These are phyloP conservation scores for Drosophila incognita DNA, from an alignment of 2,888 invertebrate species.

Conservation along the genomic window DNA sequence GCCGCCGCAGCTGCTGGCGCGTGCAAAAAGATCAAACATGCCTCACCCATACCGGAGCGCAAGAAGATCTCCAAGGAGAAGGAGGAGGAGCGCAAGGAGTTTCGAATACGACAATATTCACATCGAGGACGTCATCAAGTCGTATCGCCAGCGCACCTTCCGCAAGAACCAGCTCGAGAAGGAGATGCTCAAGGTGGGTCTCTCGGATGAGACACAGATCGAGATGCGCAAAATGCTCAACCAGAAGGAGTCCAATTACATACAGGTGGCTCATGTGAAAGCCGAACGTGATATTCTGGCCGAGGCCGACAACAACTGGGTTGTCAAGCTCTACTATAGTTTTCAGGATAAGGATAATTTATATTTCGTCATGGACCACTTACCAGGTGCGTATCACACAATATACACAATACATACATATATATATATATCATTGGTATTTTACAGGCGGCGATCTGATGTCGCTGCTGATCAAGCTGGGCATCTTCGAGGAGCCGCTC, in stretches of 20 bases:
- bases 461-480: constrained; percentile 98
- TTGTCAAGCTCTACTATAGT: constrained; percentile 99
- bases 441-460: constrained; percentile 95
- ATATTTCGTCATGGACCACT: constrained; percentile 99
- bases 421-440: background rate
- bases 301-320: constrained; percentile 99
- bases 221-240: constrained; percentile 98
- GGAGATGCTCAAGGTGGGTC: constrained; percentile 97
- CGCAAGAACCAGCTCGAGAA: constrained; percentile 96
- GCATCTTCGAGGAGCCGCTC: constrained; percentile 96
- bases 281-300: constrained; percentile 99
- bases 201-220: constrained; percentile 93
- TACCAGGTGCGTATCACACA: constrained; percentile 89
- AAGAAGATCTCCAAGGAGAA: constrained; percentile 95
- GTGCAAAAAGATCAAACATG: constrained; percentile 94
- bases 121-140: constrained; percentile 98
- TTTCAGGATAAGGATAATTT: constrained; percentile 99
- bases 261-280: constrained; percentile 99
- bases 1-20: constrained; percentile 46
- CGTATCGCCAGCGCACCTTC: constrained; percentile 95
- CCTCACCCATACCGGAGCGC: constrained; percentile 97
- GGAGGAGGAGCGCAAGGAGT: constrained; percentile 93
- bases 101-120: constrained; percentile 97
- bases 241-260: constrained; percentile 99
- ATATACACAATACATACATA: too few relatives aligned